Evolutionary conservation across 1,140 invertebrate species (phyloP).

Genomic region (Drepana arcuata): DNA sequence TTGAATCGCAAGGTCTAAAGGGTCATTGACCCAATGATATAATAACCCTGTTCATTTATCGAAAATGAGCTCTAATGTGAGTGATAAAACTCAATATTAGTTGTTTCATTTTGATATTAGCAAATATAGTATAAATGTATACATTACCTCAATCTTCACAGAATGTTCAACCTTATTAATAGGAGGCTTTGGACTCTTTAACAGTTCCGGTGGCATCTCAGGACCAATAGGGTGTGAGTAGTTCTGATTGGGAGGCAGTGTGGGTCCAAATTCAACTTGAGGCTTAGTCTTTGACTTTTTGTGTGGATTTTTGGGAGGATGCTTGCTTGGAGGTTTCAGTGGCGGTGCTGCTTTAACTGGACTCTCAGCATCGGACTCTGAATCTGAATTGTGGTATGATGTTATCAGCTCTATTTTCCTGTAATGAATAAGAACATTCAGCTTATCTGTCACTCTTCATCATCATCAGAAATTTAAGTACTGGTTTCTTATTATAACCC

Average conservation of each 20-base stretch:
- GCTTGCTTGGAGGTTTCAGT: conserved; percentile 10
- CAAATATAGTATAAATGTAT: no score
- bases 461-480: conserved; percentile 1
- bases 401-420: conserved; percentile 64
- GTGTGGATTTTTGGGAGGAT: conserved; percentile 18
- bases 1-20: no score
- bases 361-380: conserved; percentile 46
- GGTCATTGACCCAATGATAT: no score
- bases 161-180: conserved; percentile 17
- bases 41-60: no score
- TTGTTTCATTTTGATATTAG: no score
- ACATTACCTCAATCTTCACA: conserved; percentile 12
- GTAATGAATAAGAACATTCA: conserved; percentile 15
- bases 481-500: no score
- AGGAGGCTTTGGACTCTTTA: conserved; percentile 14
- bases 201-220: conserved; percentile 36
- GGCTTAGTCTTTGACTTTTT: conserved; percentile 39
- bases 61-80: no score
- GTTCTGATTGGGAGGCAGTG: conserved; percentile 36
- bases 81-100: no score
- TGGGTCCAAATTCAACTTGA: conserved; percentile 35
- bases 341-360: conserved; percentile 13
- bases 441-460: not conserved
- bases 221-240: conserved; percentile 47
- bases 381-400: conserved; percentile 60